phyloP scores from a whole-genome alignment of 1,140 invertebrate genomes.

The Zaprionus camerounensis region DNA sequence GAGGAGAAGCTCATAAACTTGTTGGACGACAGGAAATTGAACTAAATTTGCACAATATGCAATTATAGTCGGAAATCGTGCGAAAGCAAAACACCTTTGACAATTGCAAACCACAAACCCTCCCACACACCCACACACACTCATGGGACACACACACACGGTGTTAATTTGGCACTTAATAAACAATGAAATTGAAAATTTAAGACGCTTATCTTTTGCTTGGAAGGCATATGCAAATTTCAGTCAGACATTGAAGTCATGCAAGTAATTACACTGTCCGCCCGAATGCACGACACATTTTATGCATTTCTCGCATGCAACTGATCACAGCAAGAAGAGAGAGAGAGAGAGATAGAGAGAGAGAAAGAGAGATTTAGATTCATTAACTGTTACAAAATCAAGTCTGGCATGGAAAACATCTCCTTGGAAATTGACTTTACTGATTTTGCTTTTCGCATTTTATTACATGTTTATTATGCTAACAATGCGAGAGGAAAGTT shows the following conservation, averaged over 20 bases:
- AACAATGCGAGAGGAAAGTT: slow-evolving; percentile 74
- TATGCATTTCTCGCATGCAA: slow-evolving; percentile 42
- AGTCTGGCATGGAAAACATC: slow-evolving; percentile 68
- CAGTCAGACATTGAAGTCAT: slow-evolving; percentile 53
- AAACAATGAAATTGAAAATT: slow-evolving; percentile 83
- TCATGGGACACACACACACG: slow-evolving; percentile 3
- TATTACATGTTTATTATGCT: slow-evolving; percentile 81
- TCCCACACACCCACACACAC: slow-evolving; percentile 14
- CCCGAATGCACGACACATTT: slow-evolving; percentile 35
- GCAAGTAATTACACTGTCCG: slow-evolving; percentile 67
- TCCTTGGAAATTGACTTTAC: slow-evolving; percentile 77
- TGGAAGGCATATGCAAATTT: slow-evolving; percentile 70
- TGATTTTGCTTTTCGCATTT: slow-evolving; percentile 73
- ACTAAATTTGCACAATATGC: slow-evolving; percentile 63
- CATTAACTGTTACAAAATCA: slow-evolving; percentile 65
- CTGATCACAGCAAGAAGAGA: slow-evolving; percentile 26
- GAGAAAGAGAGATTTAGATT: slow-evolving; percentile 40
- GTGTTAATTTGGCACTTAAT: slow-evolving; percentile 79
- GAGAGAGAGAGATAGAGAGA: background rate
- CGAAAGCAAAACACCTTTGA: slow-evolving; percentile 69
- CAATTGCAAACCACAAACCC: slow-evolving; percentile 20
- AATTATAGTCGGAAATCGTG: slow-evolving; percentile 77
- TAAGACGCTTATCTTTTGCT: slow-evolving; percentile 70
- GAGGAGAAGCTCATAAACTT: slow-evolving; percentile 54
- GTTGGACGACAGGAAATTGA: slow-evolving; percentile 56